Base-by-base conservation (phyloP, 2,113 vertebrate species). In the Corvus cornix region DNA sequence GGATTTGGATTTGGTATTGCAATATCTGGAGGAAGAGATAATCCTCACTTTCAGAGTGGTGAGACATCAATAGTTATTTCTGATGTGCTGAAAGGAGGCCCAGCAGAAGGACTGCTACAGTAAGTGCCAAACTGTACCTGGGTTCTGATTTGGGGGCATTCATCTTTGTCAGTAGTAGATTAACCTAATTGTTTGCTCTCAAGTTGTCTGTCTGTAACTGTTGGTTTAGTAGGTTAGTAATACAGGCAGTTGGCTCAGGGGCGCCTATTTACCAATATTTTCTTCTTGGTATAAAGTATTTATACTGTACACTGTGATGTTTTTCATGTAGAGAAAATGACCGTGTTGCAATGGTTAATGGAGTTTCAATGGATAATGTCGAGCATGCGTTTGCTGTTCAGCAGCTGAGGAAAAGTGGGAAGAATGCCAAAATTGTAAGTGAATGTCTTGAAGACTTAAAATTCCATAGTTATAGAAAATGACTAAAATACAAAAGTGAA, bases 361-460 rank as follows among this genome's bases (percentile, higher is more conserved):
- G 99, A 16, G 99, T 99, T 97, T 99, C 99, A 46, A 99, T 99
- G 99, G 99, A 99, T 97, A 99, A 99, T 35, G 99, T 99, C 60
- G 99, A 99, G 90, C 99, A 99, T 44, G 99, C 99, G 0, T 99
- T 99, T 92, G 99, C 99, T 83, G 99, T 99, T 89, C 99, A 99
- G 96, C 99, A 99, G 95, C 98, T 99, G 92, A 99, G 99, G 87
- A 99, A 99, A 97, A 99, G 99, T 95, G 99, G 99, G 79, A 99
- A 99, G 98, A 99, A 99, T 97, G 99, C 99, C 97, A 99, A 99
- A 98, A 99, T 99, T 63, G 99, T 99, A 98, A 99, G 99, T 99
- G 49, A 69, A 70, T 58, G 8, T 89, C n/a, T 75, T 56, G 23
- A 85, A 72, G 49, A 39, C 69, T 77, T 79, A 63, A 82, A 89